These are phyloP conservation scores for Pyxicephalus adspersus DNA, from an alignment of 2,113 vertebrate genomes.

Conservation along the genomic window DNA sequence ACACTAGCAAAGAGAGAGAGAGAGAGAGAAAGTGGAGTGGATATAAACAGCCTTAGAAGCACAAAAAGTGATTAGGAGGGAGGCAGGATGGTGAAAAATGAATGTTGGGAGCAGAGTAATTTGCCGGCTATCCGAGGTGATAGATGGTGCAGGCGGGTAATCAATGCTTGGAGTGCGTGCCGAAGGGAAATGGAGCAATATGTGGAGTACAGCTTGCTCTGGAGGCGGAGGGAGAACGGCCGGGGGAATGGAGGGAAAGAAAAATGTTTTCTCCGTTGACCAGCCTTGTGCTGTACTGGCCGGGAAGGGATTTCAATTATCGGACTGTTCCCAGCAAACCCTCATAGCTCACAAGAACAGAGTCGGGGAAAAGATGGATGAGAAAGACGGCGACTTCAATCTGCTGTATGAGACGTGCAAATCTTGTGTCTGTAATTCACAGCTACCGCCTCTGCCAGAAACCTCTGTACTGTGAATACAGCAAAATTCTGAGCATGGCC, in stretches of 20 bases:
- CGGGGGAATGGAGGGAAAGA: slow-evolving; percentile 40
- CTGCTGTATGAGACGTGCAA: slow-evolving; percentile 51
- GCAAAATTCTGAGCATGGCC: not conserved
- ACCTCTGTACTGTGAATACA: slow-evolving; percentile 36
- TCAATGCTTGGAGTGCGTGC: slow-evolving; percentile 60
- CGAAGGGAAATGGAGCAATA: slow-evolving; percentile 56
- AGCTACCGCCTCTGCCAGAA: slow-evolving; percentile 29
- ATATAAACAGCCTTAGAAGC: slow-evolving; percentile 58
- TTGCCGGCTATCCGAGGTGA: slow-evolving; percentile 60
- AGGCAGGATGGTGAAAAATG: slow-evolving; percentile 58
- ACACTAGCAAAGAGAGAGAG: slow-evolving; percentile 29
- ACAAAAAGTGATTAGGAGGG: slow-evolving; percentile 61
- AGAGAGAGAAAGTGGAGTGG: slow-evolving; percentile 31
- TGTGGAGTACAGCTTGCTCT: slow-evolving; percentile 47
- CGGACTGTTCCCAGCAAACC: slow-evolving; percentile 47
- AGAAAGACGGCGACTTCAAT: slow-evolving; percentile 49
- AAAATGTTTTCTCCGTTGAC: slow-evolving; percentile 61
- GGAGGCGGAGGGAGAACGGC: slow-evolving; percentile 37
- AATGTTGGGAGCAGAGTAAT: slow-evolving; percentile 59
- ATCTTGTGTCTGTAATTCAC: slow-evolving; percentile 44
- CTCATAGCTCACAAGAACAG: slow-evolving; percentile 55
- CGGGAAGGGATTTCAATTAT: slow-evolving; percentile 61
- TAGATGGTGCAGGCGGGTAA: slow-evolving; percentile 60
- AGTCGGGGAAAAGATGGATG: slow-evolving; percentile 58
- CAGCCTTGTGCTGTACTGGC: slow-evolving; percentile 50